Conservation (phyloP, 2,888 invertebrate genomes). For the Sphaerolaimus hirsutus region DNA sequence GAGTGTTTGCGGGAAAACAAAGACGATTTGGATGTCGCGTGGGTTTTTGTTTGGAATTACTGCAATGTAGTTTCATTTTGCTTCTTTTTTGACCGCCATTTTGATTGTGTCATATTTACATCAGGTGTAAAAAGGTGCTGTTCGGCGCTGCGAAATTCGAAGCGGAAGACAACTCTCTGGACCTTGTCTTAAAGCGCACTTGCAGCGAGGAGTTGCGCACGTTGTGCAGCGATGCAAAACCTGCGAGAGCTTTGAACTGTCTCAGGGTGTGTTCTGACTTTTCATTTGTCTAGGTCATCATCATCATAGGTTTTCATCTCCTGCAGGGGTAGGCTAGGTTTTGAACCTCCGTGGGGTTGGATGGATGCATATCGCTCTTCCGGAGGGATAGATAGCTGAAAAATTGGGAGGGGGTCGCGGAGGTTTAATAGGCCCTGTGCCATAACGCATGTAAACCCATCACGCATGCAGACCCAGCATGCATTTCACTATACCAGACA, state of each 20-base stretch:
- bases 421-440: too few relatives aligned
- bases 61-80: background rate
- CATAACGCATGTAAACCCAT: too few relatives aligned
- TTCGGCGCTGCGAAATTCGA: constrained; percentile 30
- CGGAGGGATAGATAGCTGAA: too few relatives aligned
- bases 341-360: too few relatives aligned
- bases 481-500: too few relatives aligned
- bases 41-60: background rate
- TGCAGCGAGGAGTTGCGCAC: constrained; percentile 1
- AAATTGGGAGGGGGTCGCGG: too few relatives aligned
- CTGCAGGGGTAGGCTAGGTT: too few relatives aligned
- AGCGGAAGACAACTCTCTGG: constrained; percentile 25
- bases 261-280: background rate
- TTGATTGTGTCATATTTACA: background rate
- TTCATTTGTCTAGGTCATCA: too few relatives aligned
- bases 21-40: background rate
- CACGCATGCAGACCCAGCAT: too few relatives aligned
- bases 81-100: background rate
- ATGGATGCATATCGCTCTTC: too few relatives aligned
- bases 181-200: constrained; percentile 17
- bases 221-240: background rate
- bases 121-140: constrained; percentile 25
- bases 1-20: constrained; percentile 1
- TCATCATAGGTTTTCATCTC: too few relatives aligned
- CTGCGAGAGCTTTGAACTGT: background rate